A percentile compares a stretch with the other conserved stretches of the same genome.
phyloP scores from a whole-genome alignment of 2,113 vertebrate species.

The Pardalotus punctatus region DNA sequence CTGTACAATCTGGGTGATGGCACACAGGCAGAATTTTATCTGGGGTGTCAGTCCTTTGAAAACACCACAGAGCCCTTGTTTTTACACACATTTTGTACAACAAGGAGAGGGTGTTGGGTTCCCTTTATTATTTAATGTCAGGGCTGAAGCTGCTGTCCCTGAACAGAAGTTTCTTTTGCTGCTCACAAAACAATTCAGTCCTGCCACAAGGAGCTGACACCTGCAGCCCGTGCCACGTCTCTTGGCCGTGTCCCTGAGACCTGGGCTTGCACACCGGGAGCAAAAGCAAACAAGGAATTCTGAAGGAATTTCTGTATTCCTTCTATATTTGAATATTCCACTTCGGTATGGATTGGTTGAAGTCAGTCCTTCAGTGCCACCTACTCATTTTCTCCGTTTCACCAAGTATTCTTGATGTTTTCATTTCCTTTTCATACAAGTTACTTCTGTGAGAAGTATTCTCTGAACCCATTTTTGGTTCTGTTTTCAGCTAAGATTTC shows the following conservation, averaged over 20 bases:
- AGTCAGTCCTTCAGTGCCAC: not conserved
- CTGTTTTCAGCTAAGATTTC: not conserved
- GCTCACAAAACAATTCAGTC: not conserved
- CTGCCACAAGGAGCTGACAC: not conserved
- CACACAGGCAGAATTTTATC: not conserved
- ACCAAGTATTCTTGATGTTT: not conserved
- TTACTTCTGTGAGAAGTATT: not conserved
- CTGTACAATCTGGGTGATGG: not conserved
- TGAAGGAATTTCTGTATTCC: not conserved
- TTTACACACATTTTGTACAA: not conserved
- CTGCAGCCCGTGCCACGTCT: not conserved
- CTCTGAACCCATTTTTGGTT: not conserved
- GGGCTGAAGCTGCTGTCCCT: not conserved
- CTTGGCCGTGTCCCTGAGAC: not conserved
- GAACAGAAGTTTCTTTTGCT: not conserved
- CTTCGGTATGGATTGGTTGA: not conserved
- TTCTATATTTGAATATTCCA: no score
- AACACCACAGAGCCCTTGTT: not conserved
- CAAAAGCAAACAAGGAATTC: not conserved
- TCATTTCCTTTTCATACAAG: not conserved
- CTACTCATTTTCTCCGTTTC: not conserved
- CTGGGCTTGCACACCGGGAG: not conserved
- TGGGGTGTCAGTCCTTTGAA: not conserved
- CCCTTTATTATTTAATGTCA: not conserved
- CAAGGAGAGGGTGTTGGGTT: not conserved